Evolutionary conservation across 2,797 vertebrate genomes (phyloP).

Genomic region (Melanotaenia boesemani): DNA sequence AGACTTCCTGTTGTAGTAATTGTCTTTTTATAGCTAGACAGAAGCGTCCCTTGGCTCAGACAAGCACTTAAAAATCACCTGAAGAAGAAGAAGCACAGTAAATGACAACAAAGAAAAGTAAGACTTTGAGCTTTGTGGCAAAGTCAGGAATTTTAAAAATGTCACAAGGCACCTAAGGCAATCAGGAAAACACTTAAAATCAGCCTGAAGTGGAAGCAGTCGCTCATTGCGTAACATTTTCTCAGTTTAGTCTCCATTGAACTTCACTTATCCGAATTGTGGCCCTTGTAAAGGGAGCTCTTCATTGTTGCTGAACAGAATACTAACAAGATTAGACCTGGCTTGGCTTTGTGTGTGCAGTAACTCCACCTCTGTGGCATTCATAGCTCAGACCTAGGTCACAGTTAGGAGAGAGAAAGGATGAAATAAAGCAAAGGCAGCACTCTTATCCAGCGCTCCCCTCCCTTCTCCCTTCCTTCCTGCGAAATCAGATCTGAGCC

Average conservation of each 20-base stretch:
- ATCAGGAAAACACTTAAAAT: conserved; percentile 20
- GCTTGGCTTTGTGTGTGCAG: conserved; percentile 64
- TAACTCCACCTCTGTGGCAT: conserved; percentile 75
- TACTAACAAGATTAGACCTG: conserved; percentile 72
- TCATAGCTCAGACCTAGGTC: conserved; percentile 65
- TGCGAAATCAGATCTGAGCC: conserved; percentile 82
- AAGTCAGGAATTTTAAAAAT: conserved; percentile 39
- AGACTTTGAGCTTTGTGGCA: background rate
- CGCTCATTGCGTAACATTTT: conserved; percentile 20
- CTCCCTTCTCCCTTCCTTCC: conserved; percentile 86
- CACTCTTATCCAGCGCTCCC: conserved; percentile 74
- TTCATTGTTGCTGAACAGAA: conserved; percentile 72
- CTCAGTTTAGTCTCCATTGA: conserved; percentile 50
- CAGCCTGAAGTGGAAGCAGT: conserved; percentile 31
- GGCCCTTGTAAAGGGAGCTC: conserved; percentile 43
- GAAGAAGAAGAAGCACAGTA: conserved; percentile 5
- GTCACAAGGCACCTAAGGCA: background rate
- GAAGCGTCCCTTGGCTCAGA: conserved; percentile 49
- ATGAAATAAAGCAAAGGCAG: conserved; percentile 73
- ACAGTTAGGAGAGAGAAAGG: conserved; percentile 57
- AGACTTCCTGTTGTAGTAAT: conserved; percentile 73
- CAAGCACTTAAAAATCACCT: conserved; percentile 52
- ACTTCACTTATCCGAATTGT: conserved; percentile 50
- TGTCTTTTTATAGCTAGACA: conserved; percentile 68
- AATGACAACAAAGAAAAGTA: conserved; percentile 32